A percentile compares a stretch with the other conserved stretches of the same genome.
These are phyloP conservation scores for Phymanthus crucifer DNA, from an alignment of 92 coral and sea anemone species.

Conservation along the genomic window DNA sequence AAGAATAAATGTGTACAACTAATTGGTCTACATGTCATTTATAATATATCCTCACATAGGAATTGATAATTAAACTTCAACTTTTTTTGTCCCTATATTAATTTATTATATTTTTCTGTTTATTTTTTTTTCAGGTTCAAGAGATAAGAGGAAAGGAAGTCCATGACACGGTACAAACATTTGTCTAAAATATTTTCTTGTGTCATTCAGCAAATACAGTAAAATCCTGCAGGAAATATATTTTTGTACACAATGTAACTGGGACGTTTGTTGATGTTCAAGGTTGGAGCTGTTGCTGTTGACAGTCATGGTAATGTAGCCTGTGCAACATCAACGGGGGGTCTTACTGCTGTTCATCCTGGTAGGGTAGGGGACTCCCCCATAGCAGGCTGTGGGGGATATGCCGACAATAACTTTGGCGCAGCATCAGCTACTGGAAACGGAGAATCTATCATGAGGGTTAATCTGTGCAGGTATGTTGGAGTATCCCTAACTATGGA, in stretches of 20 bases:
- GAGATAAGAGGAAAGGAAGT: slow-evolving; percentile 44
- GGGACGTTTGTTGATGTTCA: neutral
- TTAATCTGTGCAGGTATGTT: slow-evolving; percentile 31
- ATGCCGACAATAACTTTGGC: slow-evolving; percentile 43
- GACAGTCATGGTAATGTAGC: slow-evolving; percentile 46
- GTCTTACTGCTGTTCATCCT: slow-evolving; percentile 47
- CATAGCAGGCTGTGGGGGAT: slow-evolving; percentile 48
- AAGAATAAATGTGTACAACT: too few relatives aligned
- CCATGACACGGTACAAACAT: slow-evolving; percentile 45
- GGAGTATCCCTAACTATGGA: too few relatives aligned
- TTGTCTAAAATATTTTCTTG: too few relatives aligned
- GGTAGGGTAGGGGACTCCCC: slow-evolving; percentile 50
- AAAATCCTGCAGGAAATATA: too few relatives aligned
- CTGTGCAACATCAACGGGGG: slow-evolving; percentile 46
- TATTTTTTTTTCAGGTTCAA: slow-evolving; percentile 19
- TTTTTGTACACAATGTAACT: too few relatives aligned
- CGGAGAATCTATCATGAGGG: slow-evolving; percentile 44
- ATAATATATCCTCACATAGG: too few relatives aligned
- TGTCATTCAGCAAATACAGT: too few relatives aligned
- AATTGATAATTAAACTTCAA: too few relatives aligned
- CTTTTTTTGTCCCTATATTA: too few relatives aligned
- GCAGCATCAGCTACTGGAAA: slow-evolving; percentile 47
- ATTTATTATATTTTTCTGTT: too few relatives aligned
- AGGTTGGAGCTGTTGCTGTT: slow-evolving; percentile 52
- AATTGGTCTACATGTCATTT: too few relatives aligned